Evolutionary conservation across 2,113 vertebrate genomes (phyloP), one percentile per base, ranked within the genome.

Genomic region (Halcyon malimbica): DNA sequence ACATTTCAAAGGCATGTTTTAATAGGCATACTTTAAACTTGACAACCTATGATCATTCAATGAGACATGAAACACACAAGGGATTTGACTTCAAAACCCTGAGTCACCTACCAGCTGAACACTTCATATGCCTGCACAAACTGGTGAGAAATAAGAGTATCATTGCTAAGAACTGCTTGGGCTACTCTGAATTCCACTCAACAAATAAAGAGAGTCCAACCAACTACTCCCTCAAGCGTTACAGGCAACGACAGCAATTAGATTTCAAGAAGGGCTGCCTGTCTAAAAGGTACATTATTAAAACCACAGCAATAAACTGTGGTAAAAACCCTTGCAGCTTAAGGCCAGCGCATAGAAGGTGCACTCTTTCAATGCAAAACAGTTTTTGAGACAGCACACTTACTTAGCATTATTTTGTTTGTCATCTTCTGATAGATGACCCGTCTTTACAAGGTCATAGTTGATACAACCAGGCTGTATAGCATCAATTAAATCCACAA

Each of bases 341-440:
- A 25, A 75, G 33, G 42, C 14, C 44, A 46, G 23, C 2, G 2
- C 29, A 50, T 0, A 73, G 24, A 85, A 79, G 33, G 25, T 1
- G 1, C 25, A 24, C 11, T n/a, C 33, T 80, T 50, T 11, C 18
- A 42, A 14, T 16, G 16, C 29, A 59, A 51, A 48, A 25, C 53
- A 87, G 33, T 14, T 87, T 81, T 29, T 41, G 48, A 86, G 57
- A 68, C 4, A 33, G 39, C 29, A 56, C 31, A 90, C 99, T 98
- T 98, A 99, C 99, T 99, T 99, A 94, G 99, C 99, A 8, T 99
- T 99, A 62, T 99, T 99, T 81, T 99, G 99, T 95, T 99, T 99
- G 95, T 99, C 99, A 3, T 98, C 98, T 53, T 99, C 99, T 0
- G 98, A 98, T 25, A 99, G 98, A 24, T 67, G 94, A 54, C 99